A percentile compares a stretch with the other conserved stretches of the same genome.
Evolutionary conservation across 2,113 vertebrate genomes (phyloP).

Genomic region (Mionectes macconnelli): DNA sequence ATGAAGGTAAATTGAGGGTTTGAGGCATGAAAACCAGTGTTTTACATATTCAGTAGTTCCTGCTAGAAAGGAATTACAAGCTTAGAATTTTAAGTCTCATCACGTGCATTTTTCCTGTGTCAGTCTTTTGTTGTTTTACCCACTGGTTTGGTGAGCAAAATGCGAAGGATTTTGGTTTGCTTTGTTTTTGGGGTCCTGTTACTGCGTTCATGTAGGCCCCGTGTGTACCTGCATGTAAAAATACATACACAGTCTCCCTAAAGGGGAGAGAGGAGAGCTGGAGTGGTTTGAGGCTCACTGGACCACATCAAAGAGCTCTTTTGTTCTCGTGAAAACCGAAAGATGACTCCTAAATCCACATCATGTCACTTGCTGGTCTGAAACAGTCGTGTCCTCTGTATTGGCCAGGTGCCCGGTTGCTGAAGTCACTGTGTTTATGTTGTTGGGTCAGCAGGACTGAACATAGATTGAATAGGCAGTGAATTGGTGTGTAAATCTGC

Average conservation of each 20-base stretch:
- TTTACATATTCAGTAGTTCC: not conserved
- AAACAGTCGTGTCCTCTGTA: not conserved
- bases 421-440: not conserved
- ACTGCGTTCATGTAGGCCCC: not conserved
- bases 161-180: not conserved
- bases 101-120: not conserved
- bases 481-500: not conserved
- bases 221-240: not conserved
- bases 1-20: not conserved
- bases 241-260: rapidly evolving
- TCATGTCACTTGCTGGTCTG: not conserved
- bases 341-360: not conserved
- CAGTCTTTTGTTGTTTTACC: not conserved
- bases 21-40: not conserved
- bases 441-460: not conserved
- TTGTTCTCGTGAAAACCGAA: not conserved
- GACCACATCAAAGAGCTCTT: not conserved
- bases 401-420: not conserved
- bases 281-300: not conserved
- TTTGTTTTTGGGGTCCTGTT: not conserved
- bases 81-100: not conserved
- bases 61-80: not conserved
- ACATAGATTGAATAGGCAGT: rapidly evolving
- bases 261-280: not conserved
- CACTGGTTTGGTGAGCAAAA: not conserved